Evolutionary conservation across 2,113 vertebrate genomes (phyloP).

Genomic region (Panthera uncia): DNA sequence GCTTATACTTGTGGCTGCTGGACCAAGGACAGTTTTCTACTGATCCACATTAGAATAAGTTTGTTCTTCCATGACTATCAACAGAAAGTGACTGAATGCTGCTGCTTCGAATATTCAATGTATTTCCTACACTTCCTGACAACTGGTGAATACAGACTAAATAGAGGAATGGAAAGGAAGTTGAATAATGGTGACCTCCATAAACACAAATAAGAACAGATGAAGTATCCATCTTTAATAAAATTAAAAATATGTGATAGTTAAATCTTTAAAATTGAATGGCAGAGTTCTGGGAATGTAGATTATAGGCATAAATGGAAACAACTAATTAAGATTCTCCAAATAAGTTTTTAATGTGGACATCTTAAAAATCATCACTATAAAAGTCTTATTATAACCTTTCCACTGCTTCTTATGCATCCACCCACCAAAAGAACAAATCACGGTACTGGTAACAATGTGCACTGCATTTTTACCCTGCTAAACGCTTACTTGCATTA

Average conservation of each 20-base stretch:
- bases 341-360: background rate
- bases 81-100: background rate
- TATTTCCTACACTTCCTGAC: background rate
- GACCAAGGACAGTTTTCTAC: background rate
- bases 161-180: background rate
- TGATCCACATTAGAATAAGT: background rate
- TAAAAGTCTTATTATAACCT: background rate
- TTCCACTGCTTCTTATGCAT: background rate
- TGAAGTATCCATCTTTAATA: background rate
- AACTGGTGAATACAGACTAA: background rate
- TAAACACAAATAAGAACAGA: background rate
- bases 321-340: background rate
- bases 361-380: background rate
- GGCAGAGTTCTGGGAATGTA: background rate
- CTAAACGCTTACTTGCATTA: background rate
- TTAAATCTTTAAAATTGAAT: background rate
- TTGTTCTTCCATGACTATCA: background rate
- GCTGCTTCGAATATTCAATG: background rate
- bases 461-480: background rate
- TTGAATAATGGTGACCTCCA: background rate
- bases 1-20: background rate
- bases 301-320: background rate
- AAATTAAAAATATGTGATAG: background rate
- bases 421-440: background rate
- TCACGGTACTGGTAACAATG: background rate